Evolutionary conservation across 1,140 invertebrate genomes (phyloP).

Genomic region (Ditylenchus dipsaci): DNA sequence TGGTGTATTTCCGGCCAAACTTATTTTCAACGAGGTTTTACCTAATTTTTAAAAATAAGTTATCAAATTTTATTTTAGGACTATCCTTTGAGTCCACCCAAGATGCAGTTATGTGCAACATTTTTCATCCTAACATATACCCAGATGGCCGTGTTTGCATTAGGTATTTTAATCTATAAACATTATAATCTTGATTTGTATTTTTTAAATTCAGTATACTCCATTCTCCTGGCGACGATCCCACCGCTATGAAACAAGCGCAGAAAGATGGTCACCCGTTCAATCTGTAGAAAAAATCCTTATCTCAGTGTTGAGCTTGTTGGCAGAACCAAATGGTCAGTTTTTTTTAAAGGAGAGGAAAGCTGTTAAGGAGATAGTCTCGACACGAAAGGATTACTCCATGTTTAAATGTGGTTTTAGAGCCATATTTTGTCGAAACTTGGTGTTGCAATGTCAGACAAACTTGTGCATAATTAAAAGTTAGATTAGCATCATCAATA

Average conservation of each 20-base stretch:
- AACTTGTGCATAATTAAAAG: too few relatives aligned
- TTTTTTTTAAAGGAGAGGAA: too few relatives aligned
- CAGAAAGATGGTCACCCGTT: constrained; percentile 95
- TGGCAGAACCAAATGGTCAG: constrained; percentile 65
- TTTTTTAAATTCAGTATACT: neutral
- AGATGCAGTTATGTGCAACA: constrained; percentile 99
- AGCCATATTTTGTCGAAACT: too few relatives aligned
- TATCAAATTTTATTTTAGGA: constrained; percentile 67
- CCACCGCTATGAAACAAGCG: constrained; percentile 96
- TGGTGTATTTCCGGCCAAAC: constrained; percentile 90
- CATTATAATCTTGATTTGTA: too few relatives aligned
- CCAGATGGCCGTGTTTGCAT: constrained; percentile 75
- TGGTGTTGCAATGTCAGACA: too few relatives aligned
- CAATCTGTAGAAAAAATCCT: constrained; percentile 99
- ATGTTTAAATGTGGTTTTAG: too few relatives aligned
- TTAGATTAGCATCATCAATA: too few relatives aligned
- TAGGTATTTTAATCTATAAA: constrained; percentile 67
- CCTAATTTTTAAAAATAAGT: neutral
- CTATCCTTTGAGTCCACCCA: constrained; percentile 95
- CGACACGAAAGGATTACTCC: too few relatives aligned
- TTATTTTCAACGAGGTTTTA: constrained; percentile 63
- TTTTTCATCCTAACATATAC: constrained; percentile 92
- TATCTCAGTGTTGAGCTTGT: constrained; percentile 93
- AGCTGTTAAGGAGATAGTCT: neutral
- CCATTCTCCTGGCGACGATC: constrained; percentile 72